phyloP scores from a whole-genome alignment of 1,140 invertebrate genomes.

The Drosophila nebulosa region DNA sequence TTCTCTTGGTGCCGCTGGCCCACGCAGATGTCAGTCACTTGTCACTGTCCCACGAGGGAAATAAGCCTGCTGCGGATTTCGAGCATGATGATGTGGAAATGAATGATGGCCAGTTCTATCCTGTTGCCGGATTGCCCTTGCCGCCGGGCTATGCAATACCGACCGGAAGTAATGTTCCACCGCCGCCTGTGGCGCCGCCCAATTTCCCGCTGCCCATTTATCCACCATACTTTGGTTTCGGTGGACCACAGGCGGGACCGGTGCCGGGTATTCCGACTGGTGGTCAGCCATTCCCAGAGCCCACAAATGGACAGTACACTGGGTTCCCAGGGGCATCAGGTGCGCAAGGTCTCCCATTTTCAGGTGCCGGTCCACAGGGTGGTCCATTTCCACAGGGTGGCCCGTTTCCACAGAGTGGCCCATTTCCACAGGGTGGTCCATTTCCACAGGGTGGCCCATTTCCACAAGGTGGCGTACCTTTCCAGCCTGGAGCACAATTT shows the following conservation, averaged over 20 bases:
- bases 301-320: background rate
- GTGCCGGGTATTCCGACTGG: background rate
- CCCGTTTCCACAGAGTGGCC: background rate
- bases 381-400: slow-evolving; percentile 7
- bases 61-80: background rate
- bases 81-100: background rate
- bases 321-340: background rate
- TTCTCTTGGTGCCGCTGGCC: slow-evolving; percentile 39
- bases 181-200: slow-evolving; percentile 34
- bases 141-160: slow-evolving; percentile 55
- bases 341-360: background rate
- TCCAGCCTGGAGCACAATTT: background rate
- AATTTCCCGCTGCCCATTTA: slow-evolving; percentile 68
- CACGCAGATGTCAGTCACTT: slow-evolving; percentile 64
- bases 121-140: slow-evolving; percentile 29
- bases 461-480: background rate
- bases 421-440: too few species aligned
- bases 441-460: too few species aligned
- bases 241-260: slow-evolving; percentile 16
- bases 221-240: slow-evolving; percentile 62
- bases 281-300: slow-evolving; percentile 16
- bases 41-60: slow-evolving; percentile 10
- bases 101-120: slow-evolving; percentile 46
- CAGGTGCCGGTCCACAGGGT: background rate
- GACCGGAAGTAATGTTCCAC: slow-evolving; percentile 39